Conservation (phyloP, 2,113 vertebrate genomes). For the Oreochromis niloticus region DNA sequence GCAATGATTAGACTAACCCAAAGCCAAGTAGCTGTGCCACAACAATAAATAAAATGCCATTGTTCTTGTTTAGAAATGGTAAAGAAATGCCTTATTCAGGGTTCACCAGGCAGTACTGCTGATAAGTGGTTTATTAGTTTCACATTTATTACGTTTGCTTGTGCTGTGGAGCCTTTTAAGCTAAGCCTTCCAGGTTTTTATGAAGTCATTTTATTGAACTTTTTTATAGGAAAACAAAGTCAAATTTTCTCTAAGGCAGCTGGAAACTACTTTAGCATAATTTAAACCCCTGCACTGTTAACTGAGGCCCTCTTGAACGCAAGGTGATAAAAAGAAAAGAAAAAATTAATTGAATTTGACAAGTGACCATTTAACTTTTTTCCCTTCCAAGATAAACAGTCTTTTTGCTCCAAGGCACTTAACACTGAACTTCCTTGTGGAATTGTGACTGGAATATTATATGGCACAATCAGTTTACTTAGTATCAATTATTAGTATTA, state of each 20-base stretch:
- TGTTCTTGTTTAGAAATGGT: background rate
- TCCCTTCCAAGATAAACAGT: background rate
- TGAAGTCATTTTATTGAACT: background rate
- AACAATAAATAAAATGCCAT: background rate
- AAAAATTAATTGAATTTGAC: background rate
- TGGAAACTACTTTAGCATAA: background rate
- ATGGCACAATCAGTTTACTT: background rate
- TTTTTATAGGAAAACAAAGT: slow-evolving; percentile 6
- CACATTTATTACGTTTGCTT: background rate
- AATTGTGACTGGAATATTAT: background rate
- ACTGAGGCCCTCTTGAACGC: background rate
- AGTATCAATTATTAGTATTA: background rate
- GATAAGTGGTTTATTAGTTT: slow-evolving; percentile 7
- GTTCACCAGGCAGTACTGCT: background rate
- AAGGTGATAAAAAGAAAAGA: background rate
- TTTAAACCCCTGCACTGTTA: background rate
- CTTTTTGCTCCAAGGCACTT: background rate
- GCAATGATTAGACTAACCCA: background rate
- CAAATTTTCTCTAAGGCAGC: background rate
- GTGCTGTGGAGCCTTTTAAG: background rate
- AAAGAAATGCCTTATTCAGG: background rate
- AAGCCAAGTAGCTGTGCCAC: background rate
- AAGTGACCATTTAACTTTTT: background rate
- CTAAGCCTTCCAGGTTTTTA: background rate
- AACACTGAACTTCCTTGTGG: background rate